Evolutionary conservation across 2,113 vertebrate genomes (phyloP), one percentile per base, ranked within the genome.

Genomic region (Petroica traversi): DNA sequence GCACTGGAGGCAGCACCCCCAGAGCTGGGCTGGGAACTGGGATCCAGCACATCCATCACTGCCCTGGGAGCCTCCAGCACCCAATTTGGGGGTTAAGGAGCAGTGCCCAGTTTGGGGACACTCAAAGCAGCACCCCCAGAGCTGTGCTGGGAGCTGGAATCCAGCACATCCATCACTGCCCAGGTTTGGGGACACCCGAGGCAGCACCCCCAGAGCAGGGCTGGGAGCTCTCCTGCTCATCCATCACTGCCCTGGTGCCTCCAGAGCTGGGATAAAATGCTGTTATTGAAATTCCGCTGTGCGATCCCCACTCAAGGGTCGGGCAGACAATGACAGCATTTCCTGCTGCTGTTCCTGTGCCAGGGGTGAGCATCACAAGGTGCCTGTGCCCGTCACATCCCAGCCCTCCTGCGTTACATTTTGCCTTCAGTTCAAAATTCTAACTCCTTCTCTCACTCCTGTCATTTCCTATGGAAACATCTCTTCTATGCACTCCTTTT

Each of bases 281-380:
- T 92, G 14, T 34, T 57, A 73, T 54, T 58, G 62, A 76, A 88
- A 91, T 86, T 52, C 49, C 91, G 4, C 38, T 8, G 55, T 25
- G 19, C 11, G 83, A 13, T 86, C 54, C 86, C 17, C 41, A 25
- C 75, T n/a, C 91, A 62, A 93, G 84, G 89, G 89, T 72, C 89
- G 62, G 36, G 72, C 54, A 66, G 76, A 8, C 89, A 69, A 89
- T 83, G 38, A 33, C 28, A 73, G 72, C 71, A 5, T 58, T 62
- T 77, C 89, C 83, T 24, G 38, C 4, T 31, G 73, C 85, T 49
- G 29, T 12, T 12, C 36, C 76, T 8, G 29, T 9, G 31, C 20
- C 58, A 33, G 61, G 57, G 63, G 63, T 48, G 68, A 80, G 41
- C 52, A 92, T 62, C 76, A 43, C 59, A 1, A 19, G 54, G 49